Base-by-base conservation (phyloP, 1,140 invertebrate species). In the Drosophila pseudoananassae region DNA sequence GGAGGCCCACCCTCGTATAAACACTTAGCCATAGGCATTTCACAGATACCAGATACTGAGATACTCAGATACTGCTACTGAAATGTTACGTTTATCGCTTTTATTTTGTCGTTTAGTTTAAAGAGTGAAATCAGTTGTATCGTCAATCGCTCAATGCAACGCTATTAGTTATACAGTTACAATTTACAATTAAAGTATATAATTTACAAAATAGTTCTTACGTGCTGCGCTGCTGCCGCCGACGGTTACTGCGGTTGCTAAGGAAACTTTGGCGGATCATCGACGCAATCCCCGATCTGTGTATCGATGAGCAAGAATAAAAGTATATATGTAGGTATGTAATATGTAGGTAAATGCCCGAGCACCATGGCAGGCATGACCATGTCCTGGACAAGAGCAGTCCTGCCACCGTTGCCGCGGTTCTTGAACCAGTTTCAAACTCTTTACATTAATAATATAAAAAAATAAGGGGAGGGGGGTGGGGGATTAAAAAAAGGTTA, bases 111-210 rank as follows among this genome's bases (percentile, higher is more conserved):
- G 29, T 47, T 78, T 79, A 74, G 20, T 53, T 68, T 23, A 36
- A 45, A 57, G 40, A 43, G 43, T 59, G 63, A 78, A 73, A 55
- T 79, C 76, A 61, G 60, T 70, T 79, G 45, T 40, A 58, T 78
- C 36, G 49, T 64, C 71, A 63, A 56, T 84, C 77, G 52, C 50
- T 63, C 53, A 60, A 69, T 76, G 72, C 66, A 78, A 73, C 60
- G 59, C 70, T 75, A 73, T 83, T 43, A 71, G 69, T 84, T 75
- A 78, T 83, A 82, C 63, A 69, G 65, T 69, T 69, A 69, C 66
- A 68, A 69, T 69, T 69, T 38, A 54, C 54, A n/a, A 54, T 55
- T 68, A 23, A 68, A 45, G 56, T 38, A 66, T 56, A 66, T 27
- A 70, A 55, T 82, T 69, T 50, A 80, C 71, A 74, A 75, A 73